phyloP scores from a whole-genome alignment of 64 coral and sea anemone genomes.

The Porites lutea region DNA sequence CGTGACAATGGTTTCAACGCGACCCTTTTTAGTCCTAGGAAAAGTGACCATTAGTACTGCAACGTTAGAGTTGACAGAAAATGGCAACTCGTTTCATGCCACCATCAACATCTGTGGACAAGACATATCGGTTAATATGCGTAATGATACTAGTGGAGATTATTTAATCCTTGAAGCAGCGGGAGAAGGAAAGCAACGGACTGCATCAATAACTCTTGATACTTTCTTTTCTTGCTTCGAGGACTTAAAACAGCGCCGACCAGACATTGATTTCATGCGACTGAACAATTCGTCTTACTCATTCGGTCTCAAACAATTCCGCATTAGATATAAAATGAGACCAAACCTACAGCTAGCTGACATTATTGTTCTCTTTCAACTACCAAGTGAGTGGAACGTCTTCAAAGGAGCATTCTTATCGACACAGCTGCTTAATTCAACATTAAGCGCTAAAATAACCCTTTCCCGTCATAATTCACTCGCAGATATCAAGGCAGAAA shows the following conservation, averaged over 20 bases:
- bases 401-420: constrained; percentile 19
- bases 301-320: neutral
- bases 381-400: constrained; percentile 37
- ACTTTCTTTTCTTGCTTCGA: neutral
- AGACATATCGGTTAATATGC: neutral
- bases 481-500: constrained; percentile 3
- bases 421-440: constrained; percentile 39
- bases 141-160: neutral
- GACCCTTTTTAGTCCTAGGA: neutral
- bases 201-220: neutral
- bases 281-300: neutral
- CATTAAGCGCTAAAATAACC: constrained; percentile 11
- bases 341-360: neutral
- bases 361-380: constrained; percentile 18
- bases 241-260: neutral
- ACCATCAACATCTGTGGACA: neutral
- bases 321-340: neutral
- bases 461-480: neutral
- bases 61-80: neutral
- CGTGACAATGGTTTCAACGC: neutral
- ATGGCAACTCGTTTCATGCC: neutral
- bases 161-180: neutral
- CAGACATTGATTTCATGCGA: neutral
- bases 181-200: neutral
- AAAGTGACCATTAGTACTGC: neutral